These are phyloP conservation scores for Chelonia mydas DNA, from an alignment of 2,797 vertebrate genomes.

Conservation along the genomic window DNA sequence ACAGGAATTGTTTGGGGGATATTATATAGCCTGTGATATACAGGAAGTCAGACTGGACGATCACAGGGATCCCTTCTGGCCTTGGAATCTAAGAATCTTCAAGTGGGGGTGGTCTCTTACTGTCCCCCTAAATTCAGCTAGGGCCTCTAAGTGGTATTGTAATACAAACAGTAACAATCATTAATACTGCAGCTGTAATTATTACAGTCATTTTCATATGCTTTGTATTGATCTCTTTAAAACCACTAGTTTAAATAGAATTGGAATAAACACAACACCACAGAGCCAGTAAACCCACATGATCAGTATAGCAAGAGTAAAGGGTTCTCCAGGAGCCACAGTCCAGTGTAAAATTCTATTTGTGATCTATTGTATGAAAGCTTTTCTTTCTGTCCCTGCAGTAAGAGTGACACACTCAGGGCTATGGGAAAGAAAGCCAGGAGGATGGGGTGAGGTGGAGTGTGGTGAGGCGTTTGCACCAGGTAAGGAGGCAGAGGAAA, in stretches of 20 bases:
- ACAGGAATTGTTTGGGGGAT: not conserved
- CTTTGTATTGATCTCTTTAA: constrained; percentile 22
- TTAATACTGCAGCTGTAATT: not conserved
- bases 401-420: not conserved
- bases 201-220: constrained; percentile 14
- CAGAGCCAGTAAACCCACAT: constrained; percentile 3
- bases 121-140: not conserved
- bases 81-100: not conserved
- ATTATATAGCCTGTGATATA: not conserved
- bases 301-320: not conserved
- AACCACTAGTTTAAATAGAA: constrained; percentile 14
- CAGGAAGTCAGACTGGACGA: not conserved
- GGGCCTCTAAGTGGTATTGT: not conserved
- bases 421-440: not conserved
- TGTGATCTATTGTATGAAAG: not conserved
- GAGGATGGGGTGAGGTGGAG: not conserved
- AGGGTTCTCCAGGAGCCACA: not conserved
- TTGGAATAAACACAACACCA: not conserved
- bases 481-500: not conserved
- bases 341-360: not conserved
- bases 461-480: not conserved
- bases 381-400: not conserved
- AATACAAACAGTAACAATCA: not conserved
- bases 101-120: not conserved
- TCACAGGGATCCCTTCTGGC: not conserved